Percentiles rank a stretch among this genome's conserved stretches.
Evolutionary conservation across 2,888 invertebrate species (phyloP).

Genomic region (Ditula angustiorana): DNA sequence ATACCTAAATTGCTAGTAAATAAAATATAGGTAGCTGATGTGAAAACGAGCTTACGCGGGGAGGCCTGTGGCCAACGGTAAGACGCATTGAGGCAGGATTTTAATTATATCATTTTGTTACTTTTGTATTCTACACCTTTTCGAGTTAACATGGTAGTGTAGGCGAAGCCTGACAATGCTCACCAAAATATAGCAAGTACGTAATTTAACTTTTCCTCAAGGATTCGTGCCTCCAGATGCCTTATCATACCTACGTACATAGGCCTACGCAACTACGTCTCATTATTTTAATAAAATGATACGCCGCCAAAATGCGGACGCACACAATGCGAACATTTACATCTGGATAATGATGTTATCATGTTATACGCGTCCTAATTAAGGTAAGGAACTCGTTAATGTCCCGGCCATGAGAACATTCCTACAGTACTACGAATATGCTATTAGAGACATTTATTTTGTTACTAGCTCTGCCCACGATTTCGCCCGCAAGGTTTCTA

Average conservation of each 20-base stretch:
- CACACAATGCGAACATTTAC: constrained; percentile 15
- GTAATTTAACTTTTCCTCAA: too few species aligned
- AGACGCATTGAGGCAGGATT: too few species aligned
- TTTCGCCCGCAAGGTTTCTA: background rate
- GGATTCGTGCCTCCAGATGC: background rate
- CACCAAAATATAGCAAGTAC: too few species aligned
- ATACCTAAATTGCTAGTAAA: too few species aligned
- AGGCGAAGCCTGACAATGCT: too few species aligned
- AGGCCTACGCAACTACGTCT: background rate
- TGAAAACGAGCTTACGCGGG: too few species aligned
- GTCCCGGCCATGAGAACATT: background rate
- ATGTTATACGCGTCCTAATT: constrained; percentile 23
- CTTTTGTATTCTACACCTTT: too few species aligned
- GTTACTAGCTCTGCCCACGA: background rate
- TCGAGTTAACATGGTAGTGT: too few species aligned
- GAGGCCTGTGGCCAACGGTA: too few species aligned
- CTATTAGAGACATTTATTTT: background rate
- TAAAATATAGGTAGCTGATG: too few species aligned
- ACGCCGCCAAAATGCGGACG: background rate
- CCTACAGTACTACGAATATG: background rate
- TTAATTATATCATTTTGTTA: too few species aligned
- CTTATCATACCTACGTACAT: too few species aligned
- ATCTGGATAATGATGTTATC: constrained; percentile 25
- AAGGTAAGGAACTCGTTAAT: constrained; percentile 11
- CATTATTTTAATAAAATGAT: constrained; percentile 12